These are phyloP conservation scores for Phaonia tiefii DNA, from an alignment of 2,888 invertebrate species.

Conservation along the genomic window DNA sequence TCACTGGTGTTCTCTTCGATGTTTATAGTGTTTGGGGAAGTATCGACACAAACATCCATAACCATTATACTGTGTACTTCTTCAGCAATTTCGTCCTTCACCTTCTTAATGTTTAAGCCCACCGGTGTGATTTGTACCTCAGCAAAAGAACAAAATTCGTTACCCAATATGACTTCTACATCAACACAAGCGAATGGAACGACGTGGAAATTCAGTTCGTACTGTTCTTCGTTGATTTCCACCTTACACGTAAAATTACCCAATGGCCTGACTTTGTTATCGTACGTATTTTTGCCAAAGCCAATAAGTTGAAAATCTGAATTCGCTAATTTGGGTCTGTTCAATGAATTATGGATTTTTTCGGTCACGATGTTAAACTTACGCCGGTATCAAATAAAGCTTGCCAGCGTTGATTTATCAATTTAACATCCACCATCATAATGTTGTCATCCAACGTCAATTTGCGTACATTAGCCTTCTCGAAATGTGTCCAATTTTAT, in stretches of 20 bases:
- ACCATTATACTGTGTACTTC: slow-evolving; percentile 25
- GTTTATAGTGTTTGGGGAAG: slow-evolving; percentile 1
- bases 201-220: slow-evolving; percentile 47
- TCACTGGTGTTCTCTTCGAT: slow-evolving; percentile 33
- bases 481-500: no score
- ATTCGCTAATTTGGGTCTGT: no score
- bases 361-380: no score
- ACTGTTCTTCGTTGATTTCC: slow-evolving; percentile 31
- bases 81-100: background rate
- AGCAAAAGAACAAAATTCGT: slow-evolving; percentile 41
- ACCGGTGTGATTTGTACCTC: slow-evolving; percentile 30
- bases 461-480: slow-evolving; percentile 30
- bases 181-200: slow-evolving; percentile 37
- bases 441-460: slow-evolving; percentile 2
- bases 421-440: no score
- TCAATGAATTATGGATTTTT: slow-evolving; percentile 3
- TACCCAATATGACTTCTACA: no score
- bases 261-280: slow-evolving; percentile 44
- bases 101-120: slow-evolving; percentile 18
- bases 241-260: slow-evolving; percentile 37
- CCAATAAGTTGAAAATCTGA: no score
- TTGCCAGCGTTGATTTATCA: slow-evolving; percentile 27
- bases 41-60: slow-evolving; percentile 23
- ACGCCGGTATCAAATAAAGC: slow-evolving; percentile 54
- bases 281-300: slow-evolving; percentile 34